Percentiles rank a stretch among this genome's conserved stretches.
These are phyloP conservation scores for Alethe diademata DNA, from an alignment of 2,113 vertebrate species.

Conservation along the genomic window DNA sequence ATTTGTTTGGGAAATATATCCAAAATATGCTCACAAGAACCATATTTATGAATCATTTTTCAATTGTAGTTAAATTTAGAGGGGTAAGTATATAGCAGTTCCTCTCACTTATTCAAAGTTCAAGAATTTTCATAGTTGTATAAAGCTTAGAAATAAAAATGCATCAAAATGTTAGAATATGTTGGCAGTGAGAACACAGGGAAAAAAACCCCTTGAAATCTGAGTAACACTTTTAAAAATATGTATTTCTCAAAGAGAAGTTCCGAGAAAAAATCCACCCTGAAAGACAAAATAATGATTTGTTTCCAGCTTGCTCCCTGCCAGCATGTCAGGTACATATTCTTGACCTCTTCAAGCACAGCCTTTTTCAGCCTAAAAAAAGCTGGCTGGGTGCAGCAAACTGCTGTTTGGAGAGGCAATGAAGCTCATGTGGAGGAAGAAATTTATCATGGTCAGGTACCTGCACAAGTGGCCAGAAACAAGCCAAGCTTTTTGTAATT, in stretches of 20 bases:
- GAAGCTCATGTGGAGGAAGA: neutral
- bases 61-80: neutral
- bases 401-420: neutral
- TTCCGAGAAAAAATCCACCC: neutral
- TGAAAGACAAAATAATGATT: neutral
- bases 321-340: neutral
- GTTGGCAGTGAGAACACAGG: neutral
- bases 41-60: neutral
- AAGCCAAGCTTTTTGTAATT: neutral
- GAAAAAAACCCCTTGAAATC: neutral
- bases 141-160: neutral
- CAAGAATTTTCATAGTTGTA: neutral
- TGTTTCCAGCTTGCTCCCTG: neutral
- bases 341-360: neutral
- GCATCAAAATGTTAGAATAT: neutral
- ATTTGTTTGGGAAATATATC: neutral
- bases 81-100: neutral
- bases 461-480: neutral
- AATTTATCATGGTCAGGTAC: neutral
- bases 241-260: neutral
- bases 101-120: neutral
- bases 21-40: neutral
- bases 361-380: neutral
- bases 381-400: neutral
- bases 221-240: neutral